A percentile compares a stretch with the other conserved stretches of the same genome.
Conservation (phyloP, 2,113 vertebrate genomes). For the Zapornia atra region DNA sequence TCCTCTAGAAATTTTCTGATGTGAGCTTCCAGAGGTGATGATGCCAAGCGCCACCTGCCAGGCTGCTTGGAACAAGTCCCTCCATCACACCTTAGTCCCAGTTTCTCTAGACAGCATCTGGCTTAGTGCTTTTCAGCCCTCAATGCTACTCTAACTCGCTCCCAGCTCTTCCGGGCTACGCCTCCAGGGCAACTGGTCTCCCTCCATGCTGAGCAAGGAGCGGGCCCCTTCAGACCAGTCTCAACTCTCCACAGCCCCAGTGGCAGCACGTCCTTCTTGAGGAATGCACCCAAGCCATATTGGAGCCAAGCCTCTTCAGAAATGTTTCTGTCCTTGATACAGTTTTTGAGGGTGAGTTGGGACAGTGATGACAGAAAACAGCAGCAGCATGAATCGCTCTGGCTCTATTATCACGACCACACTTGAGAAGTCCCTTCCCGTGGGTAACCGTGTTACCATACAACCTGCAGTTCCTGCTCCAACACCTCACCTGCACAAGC, state of each 20-base stretch:
- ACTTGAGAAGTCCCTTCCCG: not conserved
- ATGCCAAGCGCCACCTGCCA: not conserved
- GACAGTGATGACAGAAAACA: not conserved
- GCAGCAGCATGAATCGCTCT: not conserved
- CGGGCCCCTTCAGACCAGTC: not conserved
- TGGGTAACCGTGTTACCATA: not conserved
- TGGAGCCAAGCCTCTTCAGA: not conserved
- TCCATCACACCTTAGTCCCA: not conserved
- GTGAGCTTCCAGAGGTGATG: not conserved
- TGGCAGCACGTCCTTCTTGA: fast-evolving
- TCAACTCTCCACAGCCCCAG: not conserved
- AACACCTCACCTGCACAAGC: fast-evolving
- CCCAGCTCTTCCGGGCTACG: not conserved
- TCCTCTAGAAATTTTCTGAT: not conserved
- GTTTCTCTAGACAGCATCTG: too few relatives aligned
- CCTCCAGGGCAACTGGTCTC: not conserved
- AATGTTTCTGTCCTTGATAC: not conserved
- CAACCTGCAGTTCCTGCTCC: not conserved
- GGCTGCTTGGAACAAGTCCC: not conserved
- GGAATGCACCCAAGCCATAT: not conserved
- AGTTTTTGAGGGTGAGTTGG: not conserved
- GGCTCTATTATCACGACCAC: not conserved
- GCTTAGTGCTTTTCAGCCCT: not conserved
- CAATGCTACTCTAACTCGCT: not conserved
- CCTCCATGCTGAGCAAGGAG: not conserved